Base-by-base conservation (phyloP, 2,113 vertebrate genomes). In the Sminthopsis crassicaudata region DNA sequence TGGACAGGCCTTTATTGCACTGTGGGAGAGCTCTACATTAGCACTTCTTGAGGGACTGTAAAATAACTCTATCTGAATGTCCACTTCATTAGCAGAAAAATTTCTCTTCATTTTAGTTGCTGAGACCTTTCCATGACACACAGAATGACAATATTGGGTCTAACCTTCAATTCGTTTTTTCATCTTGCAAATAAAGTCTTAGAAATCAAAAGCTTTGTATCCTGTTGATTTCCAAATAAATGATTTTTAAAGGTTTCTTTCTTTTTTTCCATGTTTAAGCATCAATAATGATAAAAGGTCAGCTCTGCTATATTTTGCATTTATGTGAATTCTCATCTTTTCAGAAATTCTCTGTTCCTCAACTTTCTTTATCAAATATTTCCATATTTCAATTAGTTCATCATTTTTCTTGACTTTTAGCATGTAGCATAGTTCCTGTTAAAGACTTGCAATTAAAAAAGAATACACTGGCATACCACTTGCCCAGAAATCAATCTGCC, bases 71-170 rank as follows among this genome's bases (percentile, higher is more conserved):
- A 96, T 52, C 50, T 89, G 93, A 51, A 7, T 7, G 51, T 48
- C 92, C 92, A 57, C 94, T 89, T 96, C 91, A 53, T 95, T 97
- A 97, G 96, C 91, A 91, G 95, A 14, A 46, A 93, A 89, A 97
- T 90, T 1, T 0, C 91, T 42, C 90, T 0, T 0, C 90, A 92
- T 27, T 95, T 95, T 92, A 14, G 89, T 89, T 96, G 25, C 84
- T 42, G 90, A 96, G 95, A 96, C 95, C 93, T 97, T 95, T 95
- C 88, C 88, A 55, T 91, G 92, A 67, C 57, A 91, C 93, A 93
- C 4, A 0, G 60, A 48, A 96, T 89, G 27, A 14, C 92, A 93
- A 93, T 48, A 92, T 46, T 90, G 51, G 55, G 76, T 88, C 94
- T 96, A 48, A 36, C 26, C 57, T 96, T 92, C 67, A 94, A 96